Conservation (phyloP, 2,797 vertebrate genomes). For the Spea hammondii region DNA sequence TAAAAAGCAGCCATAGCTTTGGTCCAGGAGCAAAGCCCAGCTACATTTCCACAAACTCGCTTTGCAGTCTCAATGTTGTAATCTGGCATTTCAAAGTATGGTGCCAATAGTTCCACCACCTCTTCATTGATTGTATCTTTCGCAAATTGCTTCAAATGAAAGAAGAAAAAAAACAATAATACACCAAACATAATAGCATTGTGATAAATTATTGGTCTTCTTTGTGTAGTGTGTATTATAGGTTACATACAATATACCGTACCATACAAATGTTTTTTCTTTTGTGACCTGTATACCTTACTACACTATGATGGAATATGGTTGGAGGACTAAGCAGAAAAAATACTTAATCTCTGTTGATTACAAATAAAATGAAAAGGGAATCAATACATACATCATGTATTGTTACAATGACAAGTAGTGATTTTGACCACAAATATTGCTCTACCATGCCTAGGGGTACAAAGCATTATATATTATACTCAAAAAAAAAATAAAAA, state of each 20-base stretch:
- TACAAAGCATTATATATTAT: neutral
- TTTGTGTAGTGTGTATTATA: too few relatives aligned
- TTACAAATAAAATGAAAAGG: too few relatives aligned
- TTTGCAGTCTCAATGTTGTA: conserved; percentile 95
- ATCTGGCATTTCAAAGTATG: conserved; percentile 91
- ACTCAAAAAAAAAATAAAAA: neutral
- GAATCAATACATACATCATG: too few relatives aligned
- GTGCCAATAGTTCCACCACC: conserved; percentile 86
- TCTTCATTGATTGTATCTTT: conserved; percentile 95
- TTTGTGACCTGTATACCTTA: neutral
- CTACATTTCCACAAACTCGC: conserved; percentile 91
- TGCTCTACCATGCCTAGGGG: too few relatives aligned
- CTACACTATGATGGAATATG: neutral
- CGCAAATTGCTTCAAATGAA: conserved; percentile 82
- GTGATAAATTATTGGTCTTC: neutral
- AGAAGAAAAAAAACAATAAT: neutral
- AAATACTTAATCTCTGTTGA: too few relatives aligned
- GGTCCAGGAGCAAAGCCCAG: conserved; percentile 95
- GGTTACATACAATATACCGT: neutral
- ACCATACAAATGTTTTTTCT: neutral
- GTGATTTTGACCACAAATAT: too few relatives aligned
- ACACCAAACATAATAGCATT: neutral
- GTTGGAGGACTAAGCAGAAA: too few relatives aligned
- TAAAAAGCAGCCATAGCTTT: conserved; percentile 95
- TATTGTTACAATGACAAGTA: too few relatives aligned